Conservation (phyloP, 2,797 vertebrate genomes). For the Propithecus deckenii region DNA sequence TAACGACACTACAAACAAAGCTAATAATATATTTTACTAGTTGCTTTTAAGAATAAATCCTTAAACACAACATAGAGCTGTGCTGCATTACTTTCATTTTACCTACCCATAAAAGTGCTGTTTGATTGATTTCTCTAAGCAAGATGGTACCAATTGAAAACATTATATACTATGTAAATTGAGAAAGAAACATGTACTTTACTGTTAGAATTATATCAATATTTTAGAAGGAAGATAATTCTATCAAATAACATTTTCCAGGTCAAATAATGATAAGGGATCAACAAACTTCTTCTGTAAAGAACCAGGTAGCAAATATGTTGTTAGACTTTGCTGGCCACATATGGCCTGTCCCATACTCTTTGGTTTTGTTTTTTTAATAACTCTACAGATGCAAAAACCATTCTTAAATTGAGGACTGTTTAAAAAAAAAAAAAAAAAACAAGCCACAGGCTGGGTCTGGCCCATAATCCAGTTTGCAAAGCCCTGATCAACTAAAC, state of each 20-base stretch:
- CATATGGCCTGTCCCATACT: neutral
- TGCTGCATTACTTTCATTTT: neutral
- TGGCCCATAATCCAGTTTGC: neutral
- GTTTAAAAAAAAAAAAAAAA: neutral
- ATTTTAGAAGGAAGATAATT: neutral
- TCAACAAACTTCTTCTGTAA: neutral
- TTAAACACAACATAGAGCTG: neutral
- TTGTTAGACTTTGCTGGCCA: neutral
- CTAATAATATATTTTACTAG: neutral
- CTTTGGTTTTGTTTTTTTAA: neutral
- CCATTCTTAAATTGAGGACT: neutral
- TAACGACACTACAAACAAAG: neutral
- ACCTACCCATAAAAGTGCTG: neutral
- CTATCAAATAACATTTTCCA: neutral
- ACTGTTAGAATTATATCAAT: neutral
- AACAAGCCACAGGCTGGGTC: neutral
- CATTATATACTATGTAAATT: neutral
- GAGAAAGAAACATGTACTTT: neutral
- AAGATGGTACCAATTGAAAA: neutral
- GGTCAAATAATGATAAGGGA: conserved; percentile 6
- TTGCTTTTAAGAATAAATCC: neutral
- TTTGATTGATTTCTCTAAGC: neutral
- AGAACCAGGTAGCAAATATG: neutral
- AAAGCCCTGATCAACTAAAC: neutral
- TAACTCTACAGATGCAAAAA: neutral